Evolutionary conservation across 2,113 vertebrate species (phyloP), one percentile per base, ranked within the genome.

Genomic region (Hippocampus barbouri): DNA sequence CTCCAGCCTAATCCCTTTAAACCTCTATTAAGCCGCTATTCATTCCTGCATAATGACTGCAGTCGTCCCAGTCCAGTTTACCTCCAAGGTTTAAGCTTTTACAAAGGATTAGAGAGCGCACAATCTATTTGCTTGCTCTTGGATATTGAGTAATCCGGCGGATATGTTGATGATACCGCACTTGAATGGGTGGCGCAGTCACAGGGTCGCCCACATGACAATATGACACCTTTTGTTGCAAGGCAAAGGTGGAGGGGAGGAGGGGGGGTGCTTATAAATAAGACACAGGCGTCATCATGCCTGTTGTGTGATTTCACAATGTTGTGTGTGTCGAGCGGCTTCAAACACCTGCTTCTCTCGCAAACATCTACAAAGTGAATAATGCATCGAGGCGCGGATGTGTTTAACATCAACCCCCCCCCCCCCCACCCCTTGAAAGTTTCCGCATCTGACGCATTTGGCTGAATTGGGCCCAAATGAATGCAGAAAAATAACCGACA

Each of bases 81-180:
- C 74, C 71, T 82, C 65, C 59, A 78, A 85, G 85, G 75, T 83
- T 82, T 79, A 73, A 86, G 86, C 84, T 89, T 38, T 89, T 87
- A 83, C 79, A 82, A 77, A 82, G 87, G 87, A 86, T 90, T 88
- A 85, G 70, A 77, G 81, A 74, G 80, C 73, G 74, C 79, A 80
- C 86, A 90, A 89, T 90, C 84, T 78, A 85, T 90, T 87, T 89
- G 85, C 80, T 79, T 79, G 69, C 76, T 82, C 80, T 87, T 83
- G 76, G 78, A 84, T 86, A 81, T 81, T 80, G 83, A 66, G 66
- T 86, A 84, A 89, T 88, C 82, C 81, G 79, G 73, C 82, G 75
- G 79, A 79, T 73, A 66, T 72, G 76, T 8, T 66, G 67, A 71
- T 34, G 43, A 68, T 34, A 51, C 66, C 40, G 71, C 80, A 71